Base-by-base conservation (phyloP, 2,888 invertebrate genomes). In the Drosophila rellima region DNA sequence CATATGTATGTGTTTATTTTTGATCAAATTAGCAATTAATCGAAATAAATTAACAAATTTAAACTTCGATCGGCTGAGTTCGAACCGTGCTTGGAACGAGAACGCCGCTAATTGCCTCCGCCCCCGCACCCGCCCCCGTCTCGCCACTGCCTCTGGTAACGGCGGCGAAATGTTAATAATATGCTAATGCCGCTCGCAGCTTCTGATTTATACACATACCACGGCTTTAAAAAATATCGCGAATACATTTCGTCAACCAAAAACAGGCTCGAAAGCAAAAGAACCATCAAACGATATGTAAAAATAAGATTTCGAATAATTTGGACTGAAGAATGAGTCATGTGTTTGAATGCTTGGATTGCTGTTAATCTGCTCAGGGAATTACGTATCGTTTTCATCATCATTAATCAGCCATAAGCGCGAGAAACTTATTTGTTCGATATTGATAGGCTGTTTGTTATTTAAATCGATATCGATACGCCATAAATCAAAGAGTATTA, bases 21-120 rank as follows among this genome's bases (percentile, higher is more conserved):
- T 54, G 65, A 65, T 52, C 60, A 82, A 83, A 85, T 83, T 80
- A 74, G 70, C 80, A 80, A 85, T 85, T 80, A 80, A 79, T 78
- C 70, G 74, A 63, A 61, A 79, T 80, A 78, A 79, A 80, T 77
- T 77, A 79, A 74, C 78, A 74, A 78, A 80, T 74, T 74, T 70
- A 56, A 54, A 56, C 47, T 60, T 77, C 62, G 62, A 68, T 70
- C 63, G 42, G 37, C 31, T 23, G 35, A 20, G 48, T 10, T 50
- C 54, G 54, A 40, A 31, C 44, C 45, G 26, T 35, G 15, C 33
- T n/a, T 15, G 17, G 8, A 55, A 31, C 10, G 37, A 44, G 50
- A n/a, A 40, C 20, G 15, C 0, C 23, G 18, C 42, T 18, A 18
- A 55, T 44, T 44, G 42, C 55, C 55, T 15, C 31, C 40, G 37